A percentile compares a stretch with the other conserved stretches of the same genome.
Evolutionary conservation across 2,113 vertebrate species (phyloP).

Genomic region (Pteropus alecto): DNA sequence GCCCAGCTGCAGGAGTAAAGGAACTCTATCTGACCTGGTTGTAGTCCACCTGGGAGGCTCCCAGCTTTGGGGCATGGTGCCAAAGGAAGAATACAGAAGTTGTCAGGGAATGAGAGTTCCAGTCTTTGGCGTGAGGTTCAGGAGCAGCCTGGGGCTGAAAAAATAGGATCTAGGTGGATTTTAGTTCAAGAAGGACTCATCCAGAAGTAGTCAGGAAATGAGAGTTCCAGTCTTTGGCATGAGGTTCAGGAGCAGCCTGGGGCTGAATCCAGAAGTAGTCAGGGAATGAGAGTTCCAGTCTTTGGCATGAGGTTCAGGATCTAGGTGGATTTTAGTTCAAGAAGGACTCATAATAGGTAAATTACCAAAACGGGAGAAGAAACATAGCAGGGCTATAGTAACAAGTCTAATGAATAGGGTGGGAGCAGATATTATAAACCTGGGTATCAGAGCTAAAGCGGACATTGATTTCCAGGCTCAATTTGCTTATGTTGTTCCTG

Average conservation of each 20-base stretch:
- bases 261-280: neutral
- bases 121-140: neutral
- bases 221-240: neutral
- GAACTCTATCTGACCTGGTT: neutral
- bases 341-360: neutral
- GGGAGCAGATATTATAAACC: neutral
- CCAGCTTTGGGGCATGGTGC: neutral
- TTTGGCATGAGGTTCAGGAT: neutral
- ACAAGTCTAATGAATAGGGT: neutral
- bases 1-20: neutral
- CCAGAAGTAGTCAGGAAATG: too few species aligned
- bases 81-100: neutral
- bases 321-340: neutral
- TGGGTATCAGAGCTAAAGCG: neutral
- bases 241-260: neutral
- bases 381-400: neutral
- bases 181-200: neutral
- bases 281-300: neutral
- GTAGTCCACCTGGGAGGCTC: neutral
- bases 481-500: neutral
- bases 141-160: neutral
- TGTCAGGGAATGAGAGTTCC: neutral
- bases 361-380: neutral
- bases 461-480: neutral
- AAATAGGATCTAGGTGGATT: neutral